phyloP scores from a whole-genome alignment of 2,888 invertebrate genomes.

The Chymomyza procnemis region DNA sequence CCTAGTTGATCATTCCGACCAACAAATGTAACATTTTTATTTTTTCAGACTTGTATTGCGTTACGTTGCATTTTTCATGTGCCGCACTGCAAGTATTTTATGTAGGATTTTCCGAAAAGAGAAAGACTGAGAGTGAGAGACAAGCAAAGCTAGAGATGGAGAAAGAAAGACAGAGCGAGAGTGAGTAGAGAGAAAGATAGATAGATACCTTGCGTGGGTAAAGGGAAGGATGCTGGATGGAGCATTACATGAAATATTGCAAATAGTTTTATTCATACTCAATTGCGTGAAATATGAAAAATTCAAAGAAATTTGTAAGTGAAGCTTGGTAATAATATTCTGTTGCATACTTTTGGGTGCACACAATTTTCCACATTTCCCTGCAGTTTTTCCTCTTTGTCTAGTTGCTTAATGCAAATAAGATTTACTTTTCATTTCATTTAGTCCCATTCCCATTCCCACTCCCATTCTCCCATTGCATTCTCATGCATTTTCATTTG shows the following conservation, averaged over 20 bases:
- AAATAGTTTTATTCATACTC: constrained; percentile 69
- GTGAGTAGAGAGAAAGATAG: constrained; percentile 45
- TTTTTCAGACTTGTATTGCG: constrained; percentile 14
- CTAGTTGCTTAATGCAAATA: constrained; percentile 12
- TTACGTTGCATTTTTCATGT: constrained; percentile 35
- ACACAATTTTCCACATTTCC: background rate
- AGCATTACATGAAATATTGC: constrained; percentile 61
- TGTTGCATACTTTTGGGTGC: constrained; percentile 20
- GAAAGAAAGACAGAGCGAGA: background rate
- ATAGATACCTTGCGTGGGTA: no score
- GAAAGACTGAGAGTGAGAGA: background rate
- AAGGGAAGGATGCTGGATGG: no score
- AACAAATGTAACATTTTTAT: background rate
- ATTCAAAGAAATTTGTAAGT: constrained; percentile 17
- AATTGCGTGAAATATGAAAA: constrained; percentile 60
- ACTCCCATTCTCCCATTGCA: background rate
- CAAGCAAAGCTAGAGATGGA: constrained; percentile 24
- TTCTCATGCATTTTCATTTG: constrained; percentile 3
- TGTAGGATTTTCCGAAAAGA: constrained; percentile 43
- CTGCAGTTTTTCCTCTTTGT: background rate
- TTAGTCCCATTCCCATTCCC: background rate
- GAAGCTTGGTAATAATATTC: constrained; percentile 2
- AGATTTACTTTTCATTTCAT: constrained; percentile 40
- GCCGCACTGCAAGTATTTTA: constrained; percentile 12
- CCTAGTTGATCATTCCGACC: background rate